Base-by-base conservation (phyloP, 1,140 invertebrate species). In the Macrotrachela quadricornifera region DNA sequence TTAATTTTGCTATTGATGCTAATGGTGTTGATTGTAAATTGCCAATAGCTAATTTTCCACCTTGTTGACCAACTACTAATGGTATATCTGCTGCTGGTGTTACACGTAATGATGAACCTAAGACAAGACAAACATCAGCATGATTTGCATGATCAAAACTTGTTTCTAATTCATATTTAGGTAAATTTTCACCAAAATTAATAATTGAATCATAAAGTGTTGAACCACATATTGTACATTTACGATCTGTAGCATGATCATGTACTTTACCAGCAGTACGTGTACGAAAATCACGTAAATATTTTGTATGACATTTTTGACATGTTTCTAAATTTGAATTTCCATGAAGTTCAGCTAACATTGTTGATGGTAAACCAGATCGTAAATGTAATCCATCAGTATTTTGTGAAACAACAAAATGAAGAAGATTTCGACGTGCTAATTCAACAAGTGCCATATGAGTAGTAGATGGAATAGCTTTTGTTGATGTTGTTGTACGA, bases 271-370 rank as follows among this genome's bases (percentile, higher is more conserved):
- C 46, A 10, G 41, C 10, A 18, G 21, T 30, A 30, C 21, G 21
- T 30, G 21, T 30, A 30, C 21, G 21, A 30, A 30, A 30, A 30
- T 30, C 21, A 30, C 51, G 42, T 13, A 53, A 21, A 48, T 53
- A 43, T 48, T 46, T 38, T 16, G 17, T 18, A 43, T 40, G 18
- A 73, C 91, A 97, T 62, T 80, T 77, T 61, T 80, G 79, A 67
- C 91, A 97, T 63, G 88, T 79, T 71, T 94, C 88, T 45, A 85
- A 76, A 70, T 90, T 96, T 80, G 96, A 94, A 67, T 97, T 96
- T 39, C 92, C 92, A 75, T 99, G 92, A 18, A 99, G 72, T 71
- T 97, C 92, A 37, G 88, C 78, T 50, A 97, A 69, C 64, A 79
- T 71, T 57, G 78, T 75, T 52, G 88, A 74, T 14, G 76, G 68